These are phyloP conservation scores for Caerostris extrusa DNA, from an alignment of 1,140 invertebrate genomes.

Conservation along the genomic window DNA sequence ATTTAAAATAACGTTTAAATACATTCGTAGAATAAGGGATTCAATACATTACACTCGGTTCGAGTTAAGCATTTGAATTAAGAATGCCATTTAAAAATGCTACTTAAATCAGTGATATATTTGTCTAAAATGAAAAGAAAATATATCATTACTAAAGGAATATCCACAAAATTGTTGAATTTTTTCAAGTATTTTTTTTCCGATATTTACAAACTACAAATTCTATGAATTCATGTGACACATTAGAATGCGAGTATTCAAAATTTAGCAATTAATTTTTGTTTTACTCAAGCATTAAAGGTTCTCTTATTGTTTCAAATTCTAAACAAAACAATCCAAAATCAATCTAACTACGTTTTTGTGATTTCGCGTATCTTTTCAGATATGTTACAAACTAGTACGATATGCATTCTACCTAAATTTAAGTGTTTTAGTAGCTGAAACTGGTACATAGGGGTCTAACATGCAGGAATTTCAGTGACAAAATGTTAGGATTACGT, in stretches of 20 bases:
- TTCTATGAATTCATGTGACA: neutral
- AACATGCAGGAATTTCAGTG: slow-evolving; percentile 64
- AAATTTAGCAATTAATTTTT: slow-evolving; percentile 10
- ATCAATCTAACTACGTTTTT: slow-evolving; percentile 51
- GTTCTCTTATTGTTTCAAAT: neutral
- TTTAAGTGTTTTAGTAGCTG: slow-evolving; percentile 58
- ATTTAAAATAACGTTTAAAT: neutral
- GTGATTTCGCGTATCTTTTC: slow-evolving; percentile 41
- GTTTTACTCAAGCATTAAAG: slow-evolving; percentile 13
- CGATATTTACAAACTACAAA: neutral
- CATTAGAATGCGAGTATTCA: neutral
- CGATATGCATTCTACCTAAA: slow-evolving; percentile 76
- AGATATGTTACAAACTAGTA: slow-evolving; percentile 75
- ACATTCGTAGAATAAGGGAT: neutral
- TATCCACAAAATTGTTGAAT: neutral
- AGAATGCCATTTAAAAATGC: neutral
- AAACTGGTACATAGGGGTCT: slow-evolving; percentile 62
- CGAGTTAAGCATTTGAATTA: neutral
- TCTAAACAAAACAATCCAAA: slow-evolving; percentile 16
- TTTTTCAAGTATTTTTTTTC: neutral
- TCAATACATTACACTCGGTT: neutral
- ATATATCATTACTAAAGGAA: neutral
- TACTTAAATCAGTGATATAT: neutral
- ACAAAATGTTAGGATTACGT: slow-evolving; percentile 15
- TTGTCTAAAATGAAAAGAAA: neutral